Conservation (phyloP, 1,140 invertebrate species). For the Ruditapes philippinarum region DNA sequence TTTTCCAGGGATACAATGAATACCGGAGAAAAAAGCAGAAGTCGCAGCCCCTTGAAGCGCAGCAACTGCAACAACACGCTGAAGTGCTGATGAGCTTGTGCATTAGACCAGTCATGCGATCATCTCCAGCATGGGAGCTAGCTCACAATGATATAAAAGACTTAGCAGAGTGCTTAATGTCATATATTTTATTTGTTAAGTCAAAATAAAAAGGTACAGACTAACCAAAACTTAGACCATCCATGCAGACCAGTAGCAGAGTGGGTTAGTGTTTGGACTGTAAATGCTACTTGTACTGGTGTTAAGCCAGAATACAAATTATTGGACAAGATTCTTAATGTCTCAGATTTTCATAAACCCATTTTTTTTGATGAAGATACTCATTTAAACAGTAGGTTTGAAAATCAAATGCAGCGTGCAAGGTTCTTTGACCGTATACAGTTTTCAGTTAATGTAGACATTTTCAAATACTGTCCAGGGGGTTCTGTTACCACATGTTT, state of each 20-base stretch:
- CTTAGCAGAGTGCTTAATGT: too few relatives aligned
- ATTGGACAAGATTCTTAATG: too few relatives aligned
- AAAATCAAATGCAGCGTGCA: slow-evolving; percentile 20
- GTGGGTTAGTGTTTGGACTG: too few relatives aligned
- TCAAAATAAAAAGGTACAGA: neutral
- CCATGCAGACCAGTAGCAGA: too few relatives aligned
- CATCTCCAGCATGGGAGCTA: neutral
- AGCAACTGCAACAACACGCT: neutral
- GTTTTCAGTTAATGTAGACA: slow-evolving; percentile 5
- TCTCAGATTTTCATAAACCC: too few relatives aligned
- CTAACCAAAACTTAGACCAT: neutral
- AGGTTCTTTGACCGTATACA: slow-evolving; percentile 29
- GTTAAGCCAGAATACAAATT: too few relatives aligned
- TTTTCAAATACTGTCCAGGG: slow-evolving; percentile 30
- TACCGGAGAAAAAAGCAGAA: neutral
- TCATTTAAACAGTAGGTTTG: neutral
- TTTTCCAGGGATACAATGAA: slow-evolving; percentile 4
- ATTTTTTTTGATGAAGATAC: too few relatives aligned
- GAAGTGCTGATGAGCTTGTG: neutral
- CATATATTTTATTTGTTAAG: neutral
- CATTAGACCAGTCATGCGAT: neutral
- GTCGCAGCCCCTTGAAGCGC: neutral
- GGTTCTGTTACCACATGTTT: neutral
- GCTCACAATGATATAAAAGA: neutral
- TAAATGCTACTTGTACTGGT: neutral